Evolutionary conservation across 1,140 invertebrate species (phyloP), one percentile per base, ranked within the genome.

Genomic region (Acromyrmex echinatior): DNA sequence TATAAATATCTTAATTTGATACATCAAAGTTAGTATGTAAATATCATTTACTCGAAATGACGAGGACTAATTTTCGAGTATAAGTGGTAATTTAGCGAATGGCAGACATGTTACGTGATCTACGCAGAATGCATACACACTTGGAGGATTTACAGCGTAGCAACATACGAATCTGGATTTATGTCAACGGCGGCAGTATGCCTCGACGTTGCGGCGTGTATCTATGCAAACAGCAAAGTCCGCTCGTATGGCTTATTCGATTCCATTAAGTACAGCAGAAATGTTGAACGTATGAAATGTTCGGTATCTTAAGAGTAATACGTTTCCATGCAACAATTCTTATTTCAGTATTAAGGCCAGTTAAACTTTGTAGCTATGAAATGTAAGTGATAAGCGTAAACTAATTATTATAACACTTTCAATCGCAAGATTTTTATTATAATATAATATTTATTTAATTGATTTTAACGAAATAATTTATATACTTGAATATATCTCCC

Each of bases 111-210:
- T 62, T 74, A 73, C 70, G 49, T 74, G 80, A 70, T 84, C 39
- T 62, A 18, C 53, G n/a, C 70, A 62, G 16, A 45, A 14, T 35
- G 39, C 39, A 63, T 60, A 76, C 31, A 62, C 31, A 76, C n/a
- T 58, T 39, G 70, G 25, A 62, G 56, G 56, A 76, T 84, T 84
- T 84, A 74, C 25, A 25, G 65, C 31, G 58, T 39, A 39, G 78
- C 65, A 79, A 73, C 60, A 39, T 68, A 78, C 58, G 78, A 90
- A 87, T 89, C 78, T 49, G 58, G 70, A 88, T 89, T 81, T 66
- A 66, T 35, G 73, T 49, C 71, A 87, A 89, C 58, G 58, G 4
- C 14, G 58, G 45, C 12, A 53, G 21, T 1, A 12, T 70, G 25
- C 25, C 74, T 56, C 74, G 60, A 56, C 60, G 25, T 16, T 31